Evolutionary conservation across 2,113 vertebrate genomes (phyloP).

Genomic region (Naja naja): DNA sequence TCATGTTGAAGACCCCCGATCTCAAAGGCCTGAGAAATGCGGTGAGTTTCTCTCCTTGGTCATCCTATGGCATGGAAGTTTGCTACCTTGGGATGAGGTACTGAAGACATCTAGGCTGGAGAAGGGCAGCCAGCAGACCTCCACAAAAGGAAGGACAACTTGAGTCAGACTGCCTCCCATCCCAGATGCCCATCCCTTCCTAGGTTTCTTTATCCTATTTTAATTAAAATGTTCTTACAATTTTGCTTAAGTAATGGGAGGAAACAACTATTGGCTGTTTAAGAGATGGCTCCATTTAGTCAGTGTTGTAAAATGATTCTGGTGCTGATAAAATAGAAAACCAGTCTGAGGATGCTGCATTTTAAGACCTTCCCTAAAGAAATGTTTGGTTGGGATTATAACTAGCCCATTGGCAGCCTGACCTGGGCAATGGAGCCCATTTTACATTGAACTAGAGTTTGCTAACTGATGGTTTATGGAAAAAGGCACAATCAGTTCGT

Average conservation of each 20-base stretch:
- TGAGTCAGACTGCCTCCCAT: too few relatives aligned
- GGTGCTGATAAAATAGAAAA: not conserved
- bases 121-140: not conserved
- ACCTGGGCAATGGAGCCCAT: not conserved
- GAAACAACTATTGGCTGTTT: not conserved
- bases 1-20: conserved; percentile 92
- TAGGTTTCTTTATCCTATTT: not conserved
- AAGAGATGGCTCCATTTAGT: not conserved
- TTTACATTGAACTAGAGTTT: not conserved
- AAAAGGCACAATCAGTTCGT: not conserved
- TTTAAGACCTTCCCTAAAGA: not conserved
- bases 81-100: not conserved
- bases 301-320: not conserved
- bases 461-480: not conserved
- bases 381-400: not conserved
- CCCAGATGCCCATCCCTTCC: not conserved
- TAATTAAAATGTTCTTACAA: not conserved
- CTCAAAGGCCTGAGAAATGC: conserved; percentile 88
- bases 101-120: not conserved
- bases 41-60: conserved; percentile 71
- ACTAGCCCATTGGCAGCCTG: not conserved
- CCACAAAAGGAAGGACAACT: too few relatives aligned
- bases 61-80: not conserved
- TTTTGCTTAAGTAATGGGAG: not conserved
- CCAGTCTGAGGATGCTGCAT: not conserved